phyloP scores from a whole-genome alignment of 2,797 vertebrate species.

The Nannoperca australis region DNA sequence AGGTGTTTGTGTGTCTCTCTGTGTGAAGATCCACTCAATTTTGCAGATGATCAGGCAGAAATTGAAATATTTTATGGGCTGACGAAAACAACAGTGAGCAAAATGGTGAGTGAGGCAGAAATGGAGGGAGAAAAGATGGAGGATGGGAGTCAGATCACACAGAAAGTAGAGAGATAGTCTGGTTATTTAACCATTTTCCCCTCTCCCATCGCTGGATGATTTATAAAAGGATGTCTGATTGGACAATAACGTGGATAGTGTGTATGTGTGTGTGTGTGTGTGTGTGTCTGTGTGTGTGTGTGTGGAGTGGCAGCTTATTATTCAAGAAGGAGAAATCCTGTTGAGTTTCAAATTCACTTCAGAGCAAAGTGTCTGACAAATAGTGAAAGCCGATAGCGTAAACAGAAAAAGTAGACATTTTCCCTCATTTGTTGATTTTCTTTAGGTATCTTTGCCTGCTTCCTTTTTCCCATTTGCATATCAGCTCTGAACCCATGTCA shows the following conservation, averaged over 20 bases:
- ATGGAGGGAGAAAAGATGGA: neutral
- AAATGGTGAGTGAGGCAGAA: constrained; percentile 25
- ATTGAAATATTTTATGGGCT: constrained; percentile 59
- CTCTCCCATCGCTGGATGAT: constrained; percentile 33
- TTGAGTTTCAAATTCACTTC: constrained; percentile 57
- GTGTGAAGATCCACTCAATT: constrained; percentile 54
- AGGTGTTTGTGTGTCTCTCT: neutral
- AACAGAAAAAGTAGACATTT: neutral
- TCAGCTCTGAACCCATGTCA: neutral
- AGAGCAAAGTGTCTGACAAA: constrained; percentile 44
- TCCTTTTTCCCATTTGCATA: neutral
- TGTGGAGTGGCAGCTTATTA: constrained; percentile 63
- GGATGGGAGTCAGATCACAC: neutral
- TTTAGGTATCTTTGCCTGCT: neutral
- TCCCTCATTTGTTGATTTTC: neutral
- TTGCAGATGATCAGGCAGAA: constrained; percentile 74
- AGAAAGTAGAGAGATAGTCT: constrained; percentile 12
- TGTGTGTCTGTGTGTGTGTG: neutral
- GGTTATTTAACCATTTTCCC: constrained; percentile 54
- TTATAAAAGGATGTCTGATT: constrained; percentile 30
- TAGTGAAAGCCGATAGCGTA: neutral
- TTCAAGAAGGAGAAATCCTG: constrained; percentile 63
- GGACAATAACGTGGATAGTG: constrained; percentile 31
- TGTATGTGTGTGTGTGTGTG: neutral
- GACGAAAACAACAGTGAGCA: constrained; percentile 27